Conservation (phyloP, 2,888 invertebrate species). For the Hemaris fuciformis region DNA sequence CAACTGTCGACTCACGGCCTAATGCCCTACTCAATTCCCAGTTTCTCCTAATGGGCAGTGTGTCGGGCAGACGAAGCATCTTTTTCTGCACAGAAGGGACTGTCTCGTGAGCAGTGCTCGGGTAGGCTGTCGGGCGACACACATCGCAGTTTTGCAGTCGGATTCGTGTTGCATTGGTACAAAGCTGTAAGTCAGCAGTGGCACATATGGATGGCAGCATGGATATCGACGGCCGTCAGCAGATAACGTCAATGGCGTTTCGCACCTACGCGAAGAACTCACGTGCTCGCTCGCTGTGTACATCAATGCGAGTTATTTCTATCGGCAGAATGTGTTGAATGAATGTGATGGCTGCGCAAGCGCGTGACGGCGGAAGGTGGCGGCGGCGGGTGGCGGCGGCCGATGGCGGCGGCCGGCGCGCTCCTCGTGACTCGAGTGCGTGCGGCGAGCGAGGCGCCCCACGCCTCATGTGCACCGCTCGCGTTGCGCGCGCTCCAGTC, state of each 20-base stretch:
- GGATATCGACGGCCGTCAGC: no score
- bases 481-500: background rate
- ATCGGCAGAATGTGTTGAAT: background rate
- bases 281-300: background rate
- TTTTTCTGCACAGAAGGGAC: background rate
- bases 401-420: background rate
- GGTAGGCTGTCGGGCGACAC: no score
- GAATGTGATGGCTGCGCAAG: conserved; percentile 13
- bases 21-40: conserved; percentile 2
- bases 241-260: background rate
- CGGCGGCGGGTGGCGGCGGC: background rate
- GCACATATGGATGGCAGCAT: no score
- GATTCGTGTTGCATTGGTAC: no score
- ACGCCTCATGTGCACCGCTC: background rate
- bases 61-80: background rate
- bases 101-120: no score
- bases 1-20: conserved; percentile 7
- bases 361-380: conserved; percentile 11
- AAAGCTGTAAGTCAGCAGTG: no score
- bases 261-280: background rate
- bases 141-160: no score
- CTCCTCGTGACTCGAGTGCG: background rate
- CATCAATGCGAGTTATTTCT: background rate
- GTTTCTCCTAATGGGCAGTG: background rate
- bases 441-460: background rate